phyloP scores from a whole-genome alignment of 2,888 invertebrate species.

The Protodeltote pygarga region DNA sequence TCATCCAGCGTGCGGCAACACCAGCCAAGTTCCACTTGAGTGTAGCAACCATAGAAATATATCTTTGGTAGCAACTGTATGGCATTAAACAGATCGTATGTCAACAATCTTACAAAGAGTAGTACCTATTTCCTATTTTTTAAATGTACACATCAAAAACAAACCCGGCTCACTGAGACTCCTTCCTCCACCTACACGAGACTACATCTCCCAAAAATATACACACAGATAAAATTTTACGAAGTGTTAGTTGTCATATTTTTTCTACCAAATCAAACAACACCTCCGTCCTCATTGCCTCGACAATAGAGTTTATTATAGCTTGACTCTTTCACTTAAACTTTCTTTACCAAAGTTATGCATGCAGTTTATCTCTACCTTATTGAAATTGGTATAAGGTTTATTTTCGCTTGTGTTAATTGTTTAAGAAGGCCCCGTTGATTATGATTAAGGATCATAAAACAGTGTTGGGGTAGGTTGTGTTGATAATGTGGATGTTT shows the following conservation, averaged over 20 bases:
- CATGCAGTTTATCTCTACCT: neutral
- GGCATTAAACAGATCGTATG: too few relatives aligned
- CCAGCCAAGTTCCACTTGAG: too few relatives aligned
- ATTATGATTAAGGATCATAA: slow-evolving; percentile 46
- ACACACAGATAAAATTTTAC: slow-evolving; percentile 31
- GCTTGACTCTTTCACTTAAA: neutral
- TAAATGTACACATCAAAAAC: too few relatives aligned
- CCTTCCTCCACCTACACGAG: too few relatives aligned
- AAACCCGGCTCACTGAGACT: too few relatives aligned
- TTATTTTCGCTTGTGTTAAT: neutral
- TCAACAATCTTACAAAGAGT: too few relatives aligned
- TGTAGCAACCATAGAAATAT: too few relatives aligned
- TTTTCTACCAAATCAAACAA: slow-evolving; percentile 4
- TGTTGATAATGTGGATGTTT: slow-evolving; percentile 43
- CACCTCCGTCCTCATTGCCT: fast-evolving
- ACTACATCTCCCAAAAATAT: too few relatives aligned
- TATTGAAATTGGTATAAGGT: fast-evolving
- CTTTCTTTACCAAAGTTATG: slow-evolving; percentile 4
- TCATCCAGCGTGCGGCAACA: too few relatives aligned
- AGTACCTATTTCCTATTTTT: too few relatives aligned
- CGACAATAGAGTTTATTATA: neutral
- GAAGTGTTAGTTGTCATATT: slow-evolving; percentile 37
- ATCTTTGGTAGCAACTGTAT: too few relatives aligned
- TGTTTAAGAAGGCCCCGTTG: slow-evolving; percentile 8
- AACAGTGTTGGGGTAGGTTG: slow-evolving; percentile 45